Evolutionary conservation across 1,140 invertebrate genomes (phyloP).

Genomic region (Prorops nasuta): DNA sequence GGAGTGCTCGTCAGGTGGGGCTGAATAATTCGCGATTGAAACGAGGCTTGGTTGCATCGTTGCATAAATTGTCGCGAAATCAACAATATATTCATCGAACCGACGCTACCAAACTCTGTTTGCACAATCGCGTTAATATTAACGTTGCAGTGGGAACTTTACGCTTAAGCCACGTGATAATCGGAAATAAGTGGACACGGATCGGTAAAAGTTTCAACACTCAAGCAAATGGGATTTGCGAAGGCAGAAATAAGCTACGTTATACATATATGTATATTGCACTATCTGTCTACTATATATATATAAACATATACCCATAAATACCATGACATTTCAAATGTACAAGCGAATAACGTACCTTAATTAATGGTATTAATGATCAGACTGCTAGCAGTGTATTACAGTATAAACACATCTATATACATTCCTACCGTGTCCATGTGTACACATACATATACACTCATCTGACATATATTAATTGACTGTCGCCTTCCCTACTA

Average conservation of each 20-base stretch:
- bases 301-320: too few species aligned
- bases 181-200: background rate
- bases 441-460: too few species aligned
- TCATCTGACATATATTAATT: slow-evolving; percentile 33
- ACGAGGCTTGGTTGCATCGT: slow-evolving; percentile 31
- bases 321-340: too few species aligned
- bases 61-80: slow-evolving; percentile 43
- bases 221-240: too few species aligned
- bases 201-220: too few species aligned
- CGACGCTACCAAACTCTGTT: slow-evolving; percentile 21
- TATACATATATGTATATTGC: too few species aligned
- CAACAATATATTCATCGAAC: slow-evolving; percentile 46
- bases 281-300: too few species aligned
- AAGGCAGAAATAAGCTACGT: too few species aligned
- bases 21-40: slow-evolving; percentile 43
- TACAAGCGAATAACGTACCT: too few species aligned
- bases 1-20: slow-evolving; percentile 34
- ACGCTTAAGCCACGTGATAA: slow-evolving; percentile 6
- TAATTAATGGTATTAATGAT: slow-evolving; percentile 49
- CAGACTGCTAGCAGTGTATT: slow-evolving; percentile 26
- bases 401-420: too few species aligned
- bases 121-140: slow-evolving; percentile 33
- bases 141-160: slow-evolving; percentile 19
- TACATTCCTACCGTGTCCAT: too few species aligned
- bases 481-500: slow-evolving; percentile 18